Base-by-base conservation (phyloP, 2,113 vertebrate genomes). In the Mystacornis crossleyi region DNA sequence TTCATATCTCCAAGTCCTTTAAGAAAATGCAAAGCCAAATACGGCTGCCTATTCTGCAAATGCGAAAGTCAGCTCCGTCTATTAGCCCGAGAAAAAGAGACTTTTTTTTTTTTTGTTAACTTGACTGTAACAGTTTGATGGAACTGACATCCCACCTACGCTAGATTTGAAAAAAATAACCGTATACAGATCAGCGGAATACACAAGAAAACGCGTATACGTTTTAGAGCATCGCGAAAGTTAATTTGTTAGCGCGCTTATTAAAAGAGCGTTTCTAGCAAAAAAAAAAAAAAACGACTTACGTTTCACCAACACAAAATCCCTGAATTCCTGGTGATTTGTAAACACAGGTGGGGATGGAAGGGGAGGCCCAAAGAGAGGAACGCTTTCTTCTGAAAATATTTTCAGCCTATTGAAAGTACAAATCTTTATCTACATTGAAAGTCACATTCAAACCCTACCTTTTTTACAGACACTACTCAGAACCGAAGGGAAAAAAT, bases 271-370 rank as follows among this genome's bases (percentile, higher is more conserved):
- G 16, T 62, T 91, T 74, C 21, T 61, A 95, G 73, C 17, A 58
- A 90, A 80, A 82, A 54, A 93, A 80, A 82, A 54, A 93, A 95
- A 86, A 26, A 43, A 33, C 43, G 38, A 97, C 99, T 98, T 98
- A 99, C 99, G 87, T 99, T 99, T 99, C 96, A 99, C 99, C 98
- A 99, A 97, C 98, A 99, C 98, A 98, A 99, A 99, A 98, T 99
- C 99, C 99, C 99, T 99, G 99, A 99, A 99, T 98, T 99, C 99
- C 80, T 99, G 99, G 96, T 99, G 99, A 97, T 99, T 99, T 95
- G 99, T 99, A 98, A 99, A 99, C 75, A 99, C 98, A 85, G 99
- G 99, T 2, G 99, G 99, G 78, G 99, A 98, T 4, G 99, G 99
- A 81, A 99, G 99, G 38, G 99, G 99, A 34, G 99, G 99, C 55